These are phyloP conservation scores for Diarsia mendica DNA, from an alignment of 2,888 invertebrate species.

Conservation along the genomic window DNA sequence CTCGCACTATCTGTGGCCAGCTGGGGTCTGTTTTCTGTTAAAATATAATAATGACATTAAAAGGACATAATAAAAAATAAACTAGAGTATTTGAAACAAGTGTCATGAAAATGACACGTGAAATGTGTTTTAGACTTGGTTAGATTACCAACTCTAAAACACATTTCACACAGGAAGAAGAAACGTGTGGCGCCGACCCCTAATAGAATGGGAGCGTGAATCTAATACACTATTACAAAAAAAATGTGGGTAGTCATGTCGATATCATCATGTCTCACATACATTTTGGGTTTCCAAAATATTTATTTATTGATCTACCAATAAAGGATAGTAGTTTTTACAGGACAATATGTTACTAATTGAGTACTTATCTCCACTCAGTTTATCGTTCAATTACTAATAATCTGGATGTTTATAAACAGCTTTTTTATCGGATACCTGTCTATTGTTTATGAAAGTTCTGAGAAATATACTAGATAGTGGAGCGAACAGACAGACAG, in stretches of 20 bases:
- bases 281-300: background rate
- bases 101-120: background rate
- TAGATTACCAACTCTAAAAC: too few species aligned
- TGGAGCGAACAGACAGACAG: too few species aligned
- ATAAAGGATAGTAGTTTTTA: too few species aligned
- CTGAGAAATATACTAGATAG: constrained; percentile 2
- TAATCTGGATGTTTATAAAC: constrained; percentile 31
- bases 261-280: background rate
- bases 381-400: constrained; percentile 29
- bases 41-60: background rate
- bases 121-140: too few species aligned
- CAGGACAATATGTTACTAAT: background rate
- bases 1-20: constrained; percentile 97
- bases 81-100: background rate
- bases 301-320: too few species aligned
- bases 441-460: constrained; percentile 20
- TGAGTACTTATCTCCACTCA: constrained; percentile 5
- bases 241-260: background rate
- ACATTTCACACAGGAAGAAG: too few species aligned
- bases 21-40: constrained; percentile 94
- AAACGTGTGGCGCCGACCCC: too few species aligned
- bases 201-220: too few species aligned
- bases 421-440: constrained; percentile 26
- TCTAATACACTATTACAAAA: background rate
- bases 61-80: background rate